These are phyloP conservation scores for Taenioides sp. DNA, from an alignment of 2,797 vertebrate genomes.

Conservation along the genomic window DNA sequence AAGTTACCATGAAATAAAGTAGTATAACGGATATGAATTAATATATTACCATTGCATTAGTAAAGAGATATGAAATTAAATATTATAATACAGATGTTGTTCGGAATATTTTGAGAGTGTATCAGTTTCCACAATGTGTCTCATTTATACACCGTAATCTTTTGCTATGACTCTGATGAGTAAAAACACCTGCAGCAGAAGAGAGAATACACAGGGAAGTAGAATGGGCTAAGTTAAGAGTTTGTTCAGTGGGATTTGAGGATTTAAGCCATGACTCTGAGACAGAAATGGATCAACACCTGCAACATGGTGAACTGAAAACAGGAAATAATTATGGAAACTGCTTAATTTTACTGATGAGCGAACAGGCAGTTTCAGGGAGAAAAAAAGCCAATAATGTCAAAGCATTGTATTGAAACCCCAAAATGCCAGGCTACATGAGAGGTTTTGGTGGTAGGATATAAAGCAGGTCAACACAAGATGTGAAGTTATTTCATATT, in stretches of 20 bases:
- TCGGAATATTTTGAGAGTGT: too few relatives aligned
- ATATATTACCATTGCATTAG: not conserved
- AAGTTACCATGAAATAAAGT: not conserved
- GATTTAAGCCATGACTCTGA: constrained; percentile 61
- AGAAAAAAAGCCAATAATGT: not conserved
- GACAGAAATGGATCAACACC: constrained; percentile 79
- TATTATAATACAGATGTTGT: too few relatives aligned
- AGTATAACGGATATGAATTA: not conserved
- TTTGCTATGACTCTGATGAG: not conserved
- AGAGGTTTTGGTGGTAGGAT: constrained; percentile 25
- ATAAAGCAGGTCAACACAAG: constrained; percentile 43
- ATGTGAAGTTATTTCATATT: constrained; percentile 43
- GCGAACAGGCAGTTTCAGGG: constrained; percentile 24
- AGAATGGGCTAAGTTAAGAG: constrained; percentile 32
- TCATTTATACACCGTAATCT: too few relatives aligned
- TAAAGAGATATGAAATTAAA: not conserved
- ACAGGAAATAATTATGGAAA: constrained; percentile 74
- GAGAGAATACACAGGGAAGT: constrained; percentile 47
- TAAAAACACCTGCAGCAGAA: constrained; percentile 61
- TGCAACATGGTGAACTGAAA: constrained; percentile 79
- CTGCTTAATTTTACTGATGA: constrained; percentile 32
- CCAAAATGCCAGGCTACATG: not conserved
- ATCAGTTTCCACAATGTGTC: too few relatives aligned
- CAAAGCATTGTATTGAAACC: not conserved
- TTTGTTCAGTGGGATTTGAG: constrained; percentile 63